phyloP scores from a whole-genome alignment of 2,888 invertebrate species.

The Parnassius orleans region DNA sequence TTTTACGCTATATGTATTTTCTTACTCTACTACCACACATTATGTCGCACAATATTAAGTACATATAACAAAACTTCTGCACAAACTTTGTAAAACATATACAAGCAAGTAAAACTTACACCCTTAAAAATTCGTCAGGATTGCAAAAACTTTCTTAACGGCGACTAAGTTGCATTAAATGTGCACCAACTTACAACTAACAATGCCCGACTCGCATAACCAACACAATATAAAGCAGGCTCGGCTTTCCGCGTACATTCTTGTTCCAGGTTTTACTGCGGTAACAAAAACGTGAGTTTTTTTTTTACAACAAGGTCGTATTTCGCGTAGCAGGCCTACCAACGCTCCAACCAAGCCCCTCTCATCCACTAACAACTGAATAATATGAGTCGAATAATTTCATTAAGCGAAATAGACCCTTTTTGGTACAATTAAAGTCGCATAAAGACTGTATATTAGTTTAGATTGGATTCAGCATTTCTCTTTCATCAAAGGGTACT shows the following conservation, averaged over 20 bases:
- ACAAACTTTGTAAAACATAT: constrained; percentile 11
- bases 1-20: too few relatives aligned
- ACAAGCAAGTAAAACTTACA: constrained; percentile 19
- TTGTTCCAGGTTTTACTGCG: constrained; percentile 9
- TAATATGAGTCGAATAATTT: constrained; percentile 36
- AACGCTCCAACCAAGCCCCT: constrained; percentile 1
- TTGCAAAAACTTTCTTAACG: constrained; percentile 19
- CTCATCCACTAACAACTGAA: constrained; percentile 21
- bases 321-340: constrained; percentile 1
- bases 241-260: constrained; percentile 2
- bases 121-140: constrained; percentile 20
- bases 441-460: constrained; percentile 46
- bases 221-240: constrained; percentile 13
- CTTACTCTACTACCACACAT: too few relatives aligned
- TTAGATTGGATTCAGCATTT: constrained; percentile 36
- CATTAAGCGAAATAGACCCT: constrained; percentile 45
- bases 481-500: constrained; percentile 38
- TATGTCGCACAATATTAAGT: too few relatives aligned
- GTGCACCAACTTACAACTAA: constrained; percentile 12
- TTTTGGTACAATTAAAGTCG: constrained; percentile 50
- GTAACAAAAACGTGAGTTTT: constrained; percentile 17
- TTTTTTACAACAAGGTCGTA: constrained; percentile 8
- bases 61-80: constrained; percentile 2
- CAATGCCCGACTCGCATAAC: constrained; percentile 9
- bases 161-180: constrained; percentile 19